Evolutionary conservation across 2,888 invertebrate genomes (phyloP).

Genomic region (Esperia sulphurella): DNA sequence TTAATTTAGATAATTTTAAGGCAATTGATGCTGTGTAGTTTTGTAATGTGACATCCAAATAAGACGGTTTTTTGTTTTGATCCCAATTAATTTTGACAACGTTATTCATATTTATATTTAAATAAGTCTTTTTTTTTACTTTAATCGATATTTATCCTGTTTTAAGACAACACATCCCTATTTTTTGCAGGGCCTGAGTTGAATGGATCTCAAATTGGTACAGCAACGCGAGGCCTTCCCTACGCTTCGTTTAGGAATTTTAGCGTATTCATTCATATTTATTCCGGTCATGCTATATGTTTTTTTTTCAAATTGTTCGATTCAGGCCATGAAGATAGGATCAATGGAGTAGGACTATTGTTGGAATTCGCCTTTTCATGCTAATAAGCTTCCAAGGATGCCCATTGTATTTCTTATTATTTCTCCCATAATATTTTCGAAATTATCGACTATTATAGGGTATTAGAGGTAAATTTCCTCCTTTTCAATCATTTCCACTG

Average conservation of each 20-base stretch:
- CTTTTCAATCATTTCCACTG: too few species aligned
- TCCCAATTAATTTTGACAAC: too few species aligned
- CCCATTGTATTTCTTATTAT: too few species aligned
- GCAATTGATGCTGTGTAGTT: not conserved
- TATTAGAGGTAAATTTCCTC: too few species aligned
- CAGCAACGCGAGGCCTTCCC: constrained; percentile 52
- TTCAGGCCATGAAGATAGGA: not conserved
- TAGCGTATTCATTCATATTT: constrained; percentile 57
- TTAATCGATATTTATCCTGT: constrained; percentile 16
- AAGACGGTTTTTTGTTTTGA: not conserved
- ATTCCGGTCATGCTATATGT: constrained; percentile 11
- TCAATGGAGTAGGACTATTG: not conserved
- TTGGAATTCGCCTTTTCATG: not conserved
- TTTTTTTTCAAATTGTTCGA: not conserved
- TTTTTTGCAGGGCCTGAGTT: constrained; percentile 44
- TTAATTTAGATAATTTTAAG: constrained; percentile 2
- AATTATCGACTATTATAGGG: too few species aligned
- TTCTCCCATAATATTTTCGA: too few species aligned
- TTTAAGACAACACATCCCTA: constrained; percentile 24
- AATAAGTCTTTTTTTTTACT: not conserved
- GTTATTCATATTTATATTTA: too few species aligned
- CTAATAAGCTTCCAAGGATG: too few species aligned
- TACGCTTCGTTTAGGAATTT: constrained; percentile 66
- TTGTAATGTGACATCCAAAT: not conserved
- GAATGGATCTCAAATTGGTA: constrained; percentile 68